A percentile compares a stretch with the other conserved stretches of the same genome.
Evolutionary conservation across 2,113 vertebrate species (phyloP).

Genomic region (Serilophus lunatus): DNA sequence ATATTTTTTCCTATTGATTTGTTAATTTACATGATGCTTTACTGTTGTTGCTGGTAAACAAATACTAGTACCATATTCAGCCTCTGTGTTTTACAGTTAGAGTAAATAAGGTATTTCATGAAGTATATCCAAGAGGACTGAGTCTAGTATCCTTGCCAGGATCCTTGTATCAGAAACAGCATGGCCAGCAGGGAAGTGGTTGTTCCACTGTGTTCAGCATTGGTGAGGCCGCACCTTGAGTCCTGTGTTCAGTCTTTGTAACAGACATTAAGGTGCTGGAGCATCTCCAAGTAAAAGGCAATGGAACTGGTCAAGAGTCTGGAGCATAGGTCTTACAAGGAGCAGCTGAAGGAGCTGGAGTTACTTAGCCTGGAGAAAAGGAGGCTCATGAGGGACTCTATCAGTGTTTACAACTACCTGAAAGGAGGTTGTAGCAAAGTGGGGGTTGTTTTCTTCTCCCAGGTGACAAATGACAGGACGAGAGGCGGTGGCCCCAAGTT

Average conservation of each 20-base stretch:
- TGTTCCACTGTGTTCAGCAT: neutral
- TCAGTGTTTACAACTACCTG: accelerated
- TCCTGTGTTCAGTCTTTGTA: neutral
- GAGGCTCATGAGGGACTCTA: neutral
- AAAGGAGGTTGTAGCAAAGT: neutral
- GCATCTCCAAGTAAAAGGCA: neutral
- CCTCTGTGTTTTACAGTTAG: neutral
- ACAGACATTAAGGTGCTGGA: neutral
- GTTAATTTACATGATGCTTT: neutral
- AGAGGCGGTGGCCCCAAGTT: neutral
- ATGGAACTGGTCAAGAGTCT: accelerated
- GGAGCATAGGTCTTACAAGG: neutral
- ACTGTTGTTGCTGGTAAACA: neutral
- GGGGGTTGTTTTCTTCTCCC: neutral
- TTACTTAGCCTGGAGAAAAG: neutral
- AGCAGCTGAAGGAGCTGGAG: neutral
- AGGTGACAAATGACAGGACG: neutral
- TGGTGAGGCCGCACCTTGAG: accelerated
- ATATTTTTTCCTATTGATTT: neutral
- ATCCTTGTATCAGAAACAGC: neutral
- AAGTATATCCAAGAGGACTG: neutral
- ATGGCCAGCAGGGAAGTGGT: neutral
- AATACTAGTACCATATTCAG: neutral
- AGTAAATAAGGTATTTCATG: neutral
- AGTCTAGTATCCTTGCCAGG: neutral